Percentiles rank a stretch among this genome's conserved stretches.
phyloP scores from a whole-genome alignment of 2,888 invertebrate genomes.

The Rhamnusium bicolor region DNA sequence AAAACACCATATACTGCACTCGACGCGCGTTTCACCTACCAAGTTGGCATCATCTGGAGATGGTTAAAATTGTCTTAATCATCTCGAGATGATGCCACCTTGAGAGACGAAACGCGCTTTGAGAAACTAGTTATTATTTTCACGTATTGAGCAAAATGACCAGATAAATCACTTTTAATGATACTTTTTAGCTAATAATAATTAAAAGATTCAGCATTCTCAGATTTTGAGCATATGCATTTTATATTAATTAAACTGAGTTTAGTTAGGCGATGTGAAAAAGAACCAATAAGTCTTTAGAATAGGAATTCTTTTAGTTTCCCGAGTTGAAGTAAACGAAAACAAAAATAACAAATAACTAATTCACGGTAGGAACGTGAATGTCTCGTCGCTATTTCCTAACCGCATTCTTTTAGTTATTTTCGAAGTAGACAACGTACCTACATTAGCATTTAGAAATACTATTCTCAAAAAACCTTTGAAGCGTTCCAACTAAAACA shows the following conservation, averaged over 20 bases:
- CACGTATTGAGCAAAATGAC: no score
- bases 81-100: no score
- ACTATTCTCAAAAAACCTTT: slow-evolving; percentile 6
- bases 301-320: slow-evolving; percentile 30
- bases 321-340: slow-evolving; percentile 18
- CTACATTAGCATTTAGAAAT: slow-evolving; percentile 1
- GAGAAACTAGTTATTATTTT: no score
- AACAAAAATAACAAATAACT: slow-evolving; percentile 29
- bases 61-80: no score
- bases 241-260: background rate
- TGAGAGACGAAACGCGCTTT: no score
- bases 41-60: no score
- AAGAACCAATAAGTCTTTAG: slow-evolving; percentile 20
- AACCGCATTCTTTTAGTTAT: slow-evolving; percentile 39
- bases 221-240: no score
- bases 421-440: slow-evolving; percentile 26
- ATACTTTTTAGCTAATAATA: background rate
- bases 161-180: no score
- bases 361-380: slow-evolving; percentile 10
- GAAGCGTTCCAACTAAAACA: background rate
- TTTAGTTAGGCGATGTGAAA: background rate
- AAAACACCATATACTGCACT: no score
- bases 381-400: slow-evolving; percentile 33
- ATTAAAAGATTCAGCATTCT: no score
- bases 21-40: no score